Evolutionary conservation across 2,797 vertebrate species (phyloP), one percentile per base, ranked within the genome.

Genomic region (Falco naumanni): DNA sequence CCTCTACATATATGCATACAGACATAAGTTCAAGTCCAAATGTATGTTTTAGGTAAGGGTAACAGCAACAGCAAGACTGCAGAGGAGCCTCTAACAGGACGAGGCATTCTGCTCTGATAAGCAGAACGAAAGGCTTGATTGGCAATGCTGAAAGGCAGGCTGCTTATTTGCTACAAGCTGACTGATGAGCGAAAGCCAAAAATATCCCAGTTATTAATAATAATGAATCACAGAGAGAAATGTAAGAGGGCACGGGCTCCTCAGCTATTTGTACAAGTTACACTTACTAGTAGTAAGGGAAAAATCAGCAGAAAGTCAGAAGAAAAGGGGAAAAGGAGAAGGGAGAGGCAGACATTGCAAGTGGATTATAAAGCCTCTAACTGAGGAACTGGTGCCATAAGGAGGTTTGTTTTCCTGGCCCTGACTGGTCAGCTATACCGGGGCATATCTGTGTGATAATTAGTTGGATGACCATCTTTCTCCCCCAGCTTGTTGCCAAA

Each of bases 161-260:
- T 93, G 79, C 79, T 92, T 47, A n/a, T 91, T 89, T 91, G 47
- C 63, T 82, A 72, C 65, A 76, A 88, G 72, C 83, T 89, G 91
- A 77, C 83, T 95, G 95, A 93, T 91, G 87, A 96, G 87, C 33
- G 22, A 95, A 92, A 96, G 79, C 81, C 89, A 93, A 93, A 95
- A 91, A 96, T 93, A 91, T 64, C 90, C 48, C 91, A 12, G 34
- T 89, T 85, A 87, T 95, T 97, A 96, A 92, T 95, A 93, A 93
- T 97, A 96, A 94, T 82, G 70, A 97, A 87, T 75, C 61, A 80
- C 48, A 87, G 65, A 26, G 43, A 88, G 53, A 78, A 50, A 95
- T 95, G 57, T 53, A 81, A 84, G 84, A 86, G 88, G 72, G 83
- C 63, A 93, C 3, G 2, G 54, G 39, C 84, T 96, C 29, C 92